phyloP scores from a whole-genome alignment of 2,797 vertebrate species.

The Anabas testudineus region DNA sequence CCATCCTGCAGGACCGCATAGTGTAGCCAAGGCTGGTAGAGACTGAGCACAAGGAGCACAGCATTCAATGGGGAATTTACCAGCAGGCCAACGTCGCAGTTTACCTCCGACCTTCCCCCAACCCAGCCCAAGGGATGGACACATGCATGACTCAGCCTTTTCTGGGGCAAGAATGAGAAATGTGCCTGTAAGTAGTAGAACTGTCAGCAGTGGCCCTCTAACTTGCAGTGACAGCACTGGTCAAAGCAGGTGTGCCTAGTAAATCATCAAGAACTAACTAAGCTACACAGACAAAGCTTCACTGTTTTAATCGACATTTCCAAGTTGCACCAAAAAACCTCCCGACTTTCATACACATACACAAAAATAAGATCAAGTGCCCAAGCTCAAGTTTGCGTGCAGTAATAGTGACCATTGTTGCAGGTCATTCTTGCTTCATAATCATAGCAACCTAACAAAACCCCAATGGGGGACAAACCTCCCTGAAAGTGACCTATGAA shows the following conservation, averaged over 20 bases:
- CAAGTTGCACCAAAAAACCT: no score
- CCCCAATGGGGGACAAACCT: no score
- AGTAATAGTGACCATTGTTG: neutral
- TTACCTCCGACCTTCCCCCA: neutral
- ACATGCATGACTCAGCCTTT: conserved; percentile 8
- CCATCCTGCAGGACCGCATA: conserved; percentile 27
- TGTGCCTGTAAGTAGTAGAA: neutral
- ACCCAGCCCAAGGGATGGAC: conserved; percentile 7
- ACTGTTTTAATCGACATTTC: neutral
- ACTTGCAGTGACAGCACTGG: neutral
- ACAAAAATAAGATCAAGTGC: no score
- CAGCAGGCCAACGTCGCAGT: conserved; percentile 36
- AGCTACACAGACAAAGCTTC: no score
- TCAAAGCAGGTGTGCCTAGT: neutral
- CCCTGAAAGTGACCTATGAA: no score
- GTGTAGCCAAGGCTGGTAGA: conserved; percentile 22
- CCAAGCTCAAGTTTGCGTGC: no score
- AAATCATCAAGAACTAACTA: no score
- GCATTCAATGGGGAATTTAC: conserved; percentile 48
- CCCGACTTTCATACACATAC: no score
- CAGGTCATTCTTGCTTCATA: neutral
- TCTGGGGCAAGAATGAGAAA: conserved; percentile 19
- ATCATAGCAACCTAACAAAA: neutral
- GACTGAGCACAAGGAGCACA: conserved; percentile 39
- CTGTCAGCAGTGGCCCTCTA: neutral